Evolutionary conservation across 2,113 vertebrate genomes (phyloP).

Genomic region (Sphyrna mokarran): DNA sequence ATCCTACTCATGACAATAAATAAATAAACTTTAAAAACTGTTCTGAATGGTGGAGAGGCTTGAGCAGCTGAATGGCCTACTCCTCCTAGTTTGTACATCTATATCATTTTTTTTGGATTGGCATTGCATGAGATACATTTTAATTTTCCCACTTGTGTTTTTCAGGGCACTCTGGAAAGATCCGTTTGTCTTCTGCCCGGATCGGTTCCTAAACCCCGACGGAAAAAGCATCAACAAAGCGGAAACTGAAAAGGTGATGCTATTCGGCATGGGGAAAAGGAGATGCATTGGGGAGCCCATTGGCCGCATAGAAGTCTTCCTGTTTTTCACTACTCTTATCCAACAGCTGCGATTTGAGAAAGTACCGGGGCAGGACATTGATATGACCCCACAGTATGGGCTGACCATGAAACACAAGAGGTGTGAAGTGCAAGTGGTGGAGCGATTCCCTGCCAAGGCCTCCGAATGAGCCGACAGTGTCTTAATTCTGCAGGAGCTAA

Average conservation of each 20-base stretch:
- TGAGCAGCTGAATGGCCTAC: too few relatives aligned
- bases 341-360: constrained; percentile 70
- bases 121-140: neutral
- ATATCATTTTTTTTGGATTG: neutral
- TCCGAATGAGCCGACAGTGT: constrained; percentile 43
- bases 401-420: constrained; percentile 80
- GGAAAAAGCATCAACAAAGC: constrained; percentile 59
- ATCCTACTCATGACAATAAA: too few relatives aligned
- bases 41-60: too few relatives aligned
- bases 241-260: constrained; percentile 66
- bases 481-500: neutral
- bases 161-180: constrained; percentile 78
- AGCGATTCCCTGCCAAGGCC: constrained; percentile 42
- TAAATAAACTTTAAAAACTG: too few relatives aligned
- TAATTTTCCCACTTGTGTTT: neutral
- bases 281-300: constrained; percentile 80
- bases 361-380: constrained; percentile 53
- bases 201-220: constrained; percentile 65
- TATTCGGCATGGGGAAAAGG: constrained; percentile 78
- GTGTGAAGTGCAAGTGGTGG: constrained; percentile 58
- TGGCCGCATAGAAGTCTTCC: constrained; percentile 73
- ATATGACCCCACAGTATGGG: constrained; percentile 75
- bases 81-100: neutral
- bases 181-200: constrained; percentile 68
- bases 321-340: constrained; percentile 76